These are phyloP conservation scores for zebrafish (Danio rerio) DNA, from an alignment of 2,113 vertebrate genomes.

Conservation along the genomic window GRCz12tu NC_133176.1:26194001-26194500, in stretches of 20 bases:
- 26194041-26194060: conserved; percentile 16
- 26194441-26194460: no score
- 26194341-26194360: not conserved
- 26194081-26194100: conserved; percentile 6
- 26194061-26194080: conserved; percentile 7
- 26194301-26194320: not conserved
- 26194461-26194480: no score
- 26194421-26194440: no score
- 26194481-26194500: no score
- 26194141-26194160: not conserved
- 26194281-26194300: not conserved
- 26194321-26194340: not conserved
- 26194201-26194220: not conserved
- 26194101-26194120: not conserved
- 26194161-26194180: not conserved
- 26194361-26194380: not conserved
- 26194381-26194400: not conserved
- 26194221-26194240: not conserved
- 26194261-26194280: not conserved
- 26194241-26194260: not conserved
- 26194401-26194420: no score
- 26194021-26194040: conserved; percentile 36
- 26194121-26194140: not conserved
- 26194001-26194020: conserved; percentile 56
- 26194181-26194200: not conserved